phyloP scores from a whole-genome alignment of 1,140 invertebrate species.

The Pseudomyrmex dendroicus region DNA sequence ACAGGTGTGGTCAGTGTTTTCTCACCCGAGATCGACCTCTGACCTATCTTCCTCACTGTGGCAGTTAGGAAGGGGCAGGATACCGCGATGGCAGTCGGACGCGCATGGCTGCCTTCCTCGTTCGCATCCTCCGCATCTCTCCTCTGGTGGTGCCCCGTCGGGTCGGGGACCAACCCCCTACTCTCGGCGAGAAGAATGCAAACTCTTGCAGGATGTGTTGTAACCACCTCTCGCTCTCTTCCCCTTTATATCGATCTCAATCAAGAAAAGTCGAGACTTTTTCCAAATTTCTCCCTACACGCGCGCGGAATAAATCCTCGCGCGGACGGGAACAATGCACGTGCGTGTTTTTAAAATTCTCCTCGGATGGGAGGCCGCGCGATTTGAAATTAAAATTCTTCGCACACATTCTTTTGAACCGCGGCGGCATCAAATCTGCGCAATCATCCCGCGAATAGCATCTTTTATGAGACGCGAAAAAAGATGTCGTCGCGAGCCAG shows the following conservation, averaged over 20 bases:
- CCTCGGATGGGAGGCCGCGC: too few species aligned
- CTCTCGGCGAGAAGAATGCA: constrained; percentile 47
- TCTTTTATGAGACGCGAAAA: constrained; percentile 15
- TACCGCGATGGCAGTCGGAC: constrained; percentile 62
- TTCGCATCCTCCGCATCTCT: constrained; percentile 34
- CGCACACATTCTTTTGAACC: background rate
- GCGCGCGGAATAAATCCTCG: too few species aligned
- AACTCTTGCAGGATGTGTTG: constrained; percentile 13
- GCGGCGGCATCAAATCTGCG: background rate
- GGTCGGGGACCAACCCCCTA: constrained; percentile 59
- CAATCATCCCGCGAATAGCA: background rate
- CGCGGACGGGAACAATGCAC: too few species aligned
- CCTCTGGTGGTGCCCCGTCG: constrained; percentile 16
- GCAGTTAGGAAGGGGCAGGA: constrained; percentile 42
- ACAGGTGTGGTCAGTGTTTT: constrained; percentile 64
- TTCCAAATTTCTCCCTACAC: too few species aligned
- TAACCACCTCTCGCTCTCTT: background rate
- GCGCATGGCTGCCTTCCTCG: constrained; percentile 67
- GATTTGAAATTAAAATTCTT: too few species aligned
- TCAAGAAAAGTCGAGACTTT: too few species aligned
- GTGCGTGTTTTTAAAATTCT: too few species aligned
- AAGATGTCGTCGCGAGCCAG: constrained; percentile 6
- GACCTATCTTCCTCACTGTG: constrained; percentile 53
- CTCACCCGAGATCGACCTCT: constrained; percentile 45
- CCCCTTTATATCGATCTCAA: background rate